Evolutionary conservation across 1,140 invertebrate species (phyloP).

Genomic region (Nixonia krombeini): DNA sequence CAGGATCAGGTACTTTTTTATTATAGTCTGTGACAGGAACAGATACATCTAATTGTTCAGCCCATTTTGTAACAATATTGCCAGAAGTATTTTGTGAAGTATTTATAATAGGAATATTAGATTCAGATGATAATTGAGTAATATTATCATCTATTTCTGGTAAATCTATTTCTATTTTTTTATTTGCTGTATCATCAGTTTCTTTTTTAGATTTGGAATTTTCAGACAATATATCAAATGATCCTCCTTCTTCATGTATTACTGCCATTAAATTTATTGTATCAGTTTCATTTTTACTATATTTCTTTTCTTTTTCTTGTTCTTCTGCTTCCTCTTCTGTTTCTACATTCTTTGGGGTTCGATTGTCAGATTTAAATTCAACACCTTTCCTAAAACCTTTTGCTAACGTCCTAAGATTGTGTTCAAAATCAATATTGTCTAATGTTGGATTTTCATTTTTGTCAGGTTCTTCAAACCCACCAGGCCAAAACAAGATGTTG

Average conservation of each 20-base stretch:
- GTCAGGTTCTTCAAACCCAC: conserved; percentile 79
- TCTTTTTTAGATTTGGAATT: not conserved
- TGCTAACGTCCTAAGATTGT: conserved; percentile 75
- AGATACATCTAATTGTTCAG: conserved; percentile 86
- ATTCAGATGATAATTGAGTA: conserved; percentile 58
- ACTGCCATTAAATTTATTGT: conserved; percentile 62
- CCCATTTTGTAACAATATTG: conserved; percentile 80
- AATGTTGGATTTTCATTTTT: conserved; percentile 45
- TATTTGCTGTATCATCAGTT: not conserved
- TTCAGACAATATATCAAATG: conserved; percentile 36
- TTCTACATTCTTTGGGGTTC: conserved; percentile 55
- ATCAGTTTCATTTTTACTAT: conserved; percentile 6
- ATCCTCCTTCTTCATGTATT: conserved; percentile 52
- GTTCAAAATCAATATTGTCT: conserved; percentile 69
- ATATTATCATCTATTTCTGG: conserved; percentile 52
- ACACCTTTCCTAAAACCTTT: conserved; percentile 77
- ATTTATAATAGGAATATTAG: conserved; percentile 71
- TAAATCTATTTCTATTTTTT: conserved; percentile 21
- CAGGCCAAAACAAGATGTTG: conserved; percentile 87
- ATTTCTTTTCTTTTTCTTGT: conserved; percentile 5
- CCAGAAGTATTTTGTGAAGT: conserved; percentile 59
- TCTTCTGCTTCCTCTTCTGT: conserved; percentile 2
- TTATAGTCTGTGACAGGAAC: conserved; percentile 87
- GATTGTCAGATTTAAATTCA: conserved; percentile 71
- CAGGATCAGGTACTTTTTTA: conserved; percentile 87